Evolutionary conservation across 2,797 vertebrate species (phyloP).

Genomic region (Hydrolagus colliei): DNA sequence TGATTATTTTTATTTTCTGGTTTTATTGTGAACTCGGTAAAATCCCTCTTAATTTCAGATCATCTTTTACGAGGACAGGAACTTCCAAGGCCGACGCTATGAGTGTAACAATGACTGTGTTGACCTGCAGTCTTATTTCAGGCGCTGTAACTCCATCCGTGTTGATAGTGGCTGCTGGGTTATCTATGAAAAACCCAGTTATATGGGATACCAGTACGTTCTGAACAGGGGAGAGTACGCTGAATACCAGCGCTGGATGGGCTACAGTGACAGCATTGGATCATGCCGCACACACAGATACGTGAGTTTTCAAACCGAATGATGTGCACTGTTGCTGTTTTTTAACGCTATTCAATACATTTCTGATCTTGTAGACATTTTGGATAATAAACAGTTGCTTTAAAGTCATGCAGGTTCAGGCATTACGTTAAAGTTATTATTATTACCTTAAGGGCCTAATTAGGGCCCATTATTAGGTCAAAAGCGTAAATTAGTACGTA

Average conservation of each 20-base stretch:
- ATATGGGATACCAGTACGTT: constrained; percentile 18
- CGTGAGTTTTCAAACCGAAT: background rate
- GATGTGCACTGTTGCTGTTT: background rate
- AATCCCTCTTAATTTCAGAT: constrained; percentile 45
- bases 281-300: background rate
- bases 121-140: constrained; percentile 58
- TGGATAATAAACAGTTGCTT: background rate
- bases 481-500: too few species aligned
- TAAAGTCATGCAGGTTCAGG: background rate
- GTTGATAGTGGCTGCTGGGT: constrained; percentile 64
- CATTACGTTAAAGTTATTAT: background rate
- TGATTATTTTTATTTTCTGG: too few species aligned
- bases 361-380: background rate
- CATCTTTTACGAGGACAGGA: constrained; percentile 60
- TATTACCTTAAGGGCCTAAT: background rate
- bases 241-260: too few species aligned
- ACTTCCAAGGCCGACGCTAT: constrained; percentile 63
- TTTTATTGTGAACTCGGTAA: too few species aligned
- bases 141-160: constrained; percentile 58
- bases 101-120: constrained; percentile 60
- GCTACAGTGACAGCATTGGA: background rate
- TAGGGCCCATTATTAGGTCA: background rate
- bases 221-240: background rate
- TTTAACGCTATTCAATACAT: background rate
- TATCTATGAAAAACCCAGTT: constrained; percentile 50